These are phyloP conservation scores for Neuroscelio doddi DNA, from an alignment of 2,888 invertebrate genomes.

Conservation along the genomic window DNA sequence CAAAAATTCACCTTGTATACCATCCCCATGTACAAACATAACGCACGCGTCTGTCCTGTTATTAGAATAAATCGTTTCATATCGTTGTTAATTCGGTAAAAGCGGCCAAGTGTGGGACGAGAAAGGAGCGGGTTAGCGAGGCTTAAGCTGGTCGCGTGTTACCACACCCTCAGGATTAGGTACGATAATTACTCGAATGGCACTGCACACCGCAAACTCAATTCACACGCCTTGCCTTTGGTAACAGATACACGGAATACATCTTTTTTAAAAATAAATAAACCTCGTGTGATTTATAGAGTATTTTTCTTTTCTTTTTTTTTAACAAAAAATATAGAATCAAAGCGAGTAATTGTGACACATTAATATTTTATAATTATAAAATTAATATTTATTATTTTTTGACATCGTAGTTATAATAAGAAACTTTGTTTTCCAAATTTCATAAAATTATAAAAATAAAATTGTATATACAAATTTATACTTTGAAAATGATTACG, in stretches of 20 bases:
- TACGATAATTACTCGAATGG: slow-evolving; percentile 34
- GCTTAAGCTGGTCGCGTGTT: slow-evolving; percentile 32
- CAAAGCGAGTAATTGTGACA: too few species aligned
- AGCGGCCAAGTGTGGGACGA: slow-evolving; percentile 21
- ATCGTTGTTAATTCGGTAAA: slow-evolving; percentile 48
- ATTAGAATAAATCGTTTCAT: slow-evolving; percentile 65
- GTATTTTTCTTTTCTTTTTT: too few species aligned
- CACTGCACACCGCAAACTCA: slow-evolving; percentile 29
- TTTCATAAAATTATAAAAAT: too few species aligned
- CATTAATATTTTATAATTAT: too few species aligned
- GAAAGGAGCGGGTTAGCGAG: slow-evolving; percentile 23
- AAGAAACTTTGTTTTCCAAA: too few species aligned
- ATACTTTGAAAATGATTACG: too few species aligned
- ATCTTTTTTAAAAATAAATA: too few species aligned
- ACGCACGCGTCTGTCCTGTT: slow-evolving; percentile 52
- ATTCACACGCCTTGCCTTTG: slow-evolving; percentile 27
- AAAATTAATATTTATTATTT: too few species aligned
- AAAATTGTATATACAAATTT: too few species aligned
- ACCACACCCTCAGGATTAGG: slow-evolving; percentile 39
- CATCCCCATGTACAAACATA: slow-evolving; percentile 13
- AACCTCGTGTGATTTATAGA: too few species aligned
- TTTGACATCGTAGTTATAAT: too few species aligned
- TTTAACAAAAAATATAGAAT: too few species aligned
- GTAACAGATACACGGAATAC: slow-evolving; percentile 11
- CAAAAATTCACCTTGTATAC: slow-evolving; percentile 23